Evolutionary conservation across 2,888 invertebrate genomes (phyloP).

Genomic region (Parnassius smintheus): DNA sequence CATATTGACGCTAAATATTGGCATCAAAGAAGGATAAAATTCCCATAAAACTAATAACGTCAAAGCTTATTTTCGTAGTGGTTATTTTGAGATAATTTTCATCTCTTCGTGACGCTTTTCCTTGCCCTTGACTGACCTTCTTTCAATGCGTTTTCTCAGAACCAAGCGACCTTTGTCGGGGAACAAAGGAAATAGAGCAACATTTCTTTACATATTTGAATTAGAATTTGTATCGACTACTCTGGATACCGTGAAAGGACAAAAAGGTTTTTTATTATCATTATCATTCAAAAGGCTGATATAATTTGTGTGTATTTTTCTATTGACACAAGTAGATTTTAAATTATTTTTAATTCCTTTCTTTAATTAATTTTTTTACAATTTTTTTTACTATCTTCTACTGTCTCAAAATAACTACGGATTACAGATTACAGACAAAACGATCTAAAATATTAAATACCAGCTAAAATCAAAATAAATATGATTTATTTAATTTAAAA

Average conservation of each 20-base stretch:
- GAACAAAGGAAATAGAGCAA: slow-evolving; percentile 36
- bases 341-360: no score
- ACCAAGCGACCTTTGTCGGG: slow-evolving; percentile 31
- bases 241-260: slow-evolving; percentile 7
- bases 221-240: slow-evolving; percentile 19
- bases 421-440: background rate
- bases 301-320: background rate
- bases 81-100: slow-evolving; percentile 27
- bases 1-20: slow-evolving; percentile 19
- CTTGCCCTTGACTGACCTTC: slow-evolving; percentile 41
- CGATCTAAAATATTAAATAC: background rate
- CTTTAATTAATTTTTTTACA: no score
- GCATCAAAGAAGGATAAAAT: slow-evolving; percentile 18
- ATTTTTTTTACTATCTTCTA: no score
- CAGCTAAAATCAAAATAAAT: no score
- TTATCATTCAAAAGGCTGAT: background rate
- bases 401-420: no score
- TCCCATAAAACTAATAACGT: slow-evolving; percentile 21
- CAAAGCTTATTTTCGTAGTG: slow-evolving; percentile 20
- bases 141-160: slow-evolving; percentile 32
- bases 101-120: slow-evolving; percentile 27
- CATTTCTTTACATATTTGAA: slow-evolving; percentile 26
- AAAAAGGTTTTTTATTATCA: slow-evolving; percentile 7
- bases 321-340: background rate
- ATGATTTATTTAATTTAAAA: no score